Evolutionary conservation across 2,888 invertebrate genomes (phyloP), one percentile per base, ranked within the genome.

Genomic region (Nomada fucata): DNA sequence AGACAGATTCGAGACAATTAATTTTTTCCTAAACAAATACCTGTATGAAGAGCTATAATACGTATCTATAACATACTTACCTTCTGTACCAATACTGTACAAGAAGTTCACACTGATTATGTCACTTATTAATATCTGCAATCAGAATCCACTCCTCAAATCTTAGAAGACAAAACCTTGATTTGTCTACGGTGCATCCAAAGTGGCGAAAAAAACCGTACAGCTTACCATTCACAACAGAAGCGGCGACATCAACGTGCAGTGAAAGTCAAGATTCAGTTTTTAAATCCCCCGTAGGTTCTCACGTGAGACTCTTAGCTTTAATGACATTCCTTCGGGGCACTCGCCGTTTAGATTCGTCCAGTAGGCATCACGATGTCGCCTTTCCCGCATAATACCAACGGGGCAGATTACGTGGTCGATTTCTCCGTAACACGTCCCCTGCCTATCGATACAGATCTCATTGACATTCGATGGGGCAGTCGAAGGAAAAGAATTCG

Each of bases 381-480:
- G 63, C 55, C 23, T 57, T 50, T 57, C 50, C 50, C 29, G 69
- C 69, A 64, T 69, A 64, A 79, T 64, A 64, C 57, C 29, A n/a
- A 36, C 36, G 67, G n/a, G 15, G 23, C 29, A 69, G 79, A 79
- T 74, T 71, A 82, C 69, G 44, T 10, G 70, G 59, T 77, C 65
- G 76, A 81, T 83, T 80, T 74, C 65, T 65, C 72, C 44, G 23
- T 52, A 50, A 23, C 11, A 50, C 23, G 47, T 15, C 65, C 55
- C 57, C 15, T 15, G 60, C 50, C 74, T 59, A 77, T 74, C 77
- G 82, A 74, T 74, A 77, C 76, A 55, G 36, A 82, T 77, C 78
- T 83, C 83, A 76, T 86, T 86, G 83, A 86, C 83, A 86, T 86
- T 86, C 86, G 74, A 73, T 36, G 60, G 63, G 53, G 63, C 13